phyloP scores from a whole-genome alignment of 2,888 invertebrate species.

The Megalurothrips usitatus region DNA sequence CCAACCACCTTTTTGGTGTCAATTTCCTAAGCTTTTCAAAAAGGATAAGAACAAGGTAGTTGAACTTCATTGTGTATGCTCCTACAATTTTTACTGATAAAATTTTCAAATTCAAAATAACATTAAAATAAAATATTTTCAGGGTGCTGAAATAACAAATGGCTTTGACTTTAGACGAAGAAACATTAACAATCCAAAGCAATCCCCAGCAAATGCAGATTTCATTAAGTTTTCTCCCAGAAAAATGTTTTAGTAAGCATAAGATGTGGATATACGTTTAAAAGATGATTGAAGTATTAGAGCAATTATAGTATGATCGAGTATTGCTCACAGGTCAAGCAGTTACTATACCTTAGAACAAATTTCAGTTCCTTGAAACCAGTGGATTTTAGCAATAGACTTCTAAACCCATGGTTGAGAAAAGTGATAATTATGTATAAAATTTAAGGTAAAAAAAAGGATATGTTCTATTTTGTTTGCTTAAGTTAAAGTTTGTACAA shows the following conservation, averaged over 20 bases:
- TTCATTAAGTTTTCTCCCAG: neutral
- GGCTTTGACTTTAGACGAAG: neutral
- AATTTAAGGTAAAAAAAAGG: neutral
- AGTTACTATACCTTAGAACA: no score
- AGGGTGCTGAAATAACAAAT: neutral
- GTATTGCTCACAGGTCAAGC: no score
- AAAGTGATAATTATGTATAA: neutral
- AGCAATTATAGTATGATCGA: no score
- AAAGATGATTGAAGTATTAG: no score
- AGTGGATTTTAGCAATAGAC: no score
- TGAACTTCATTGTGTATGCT: neutral
- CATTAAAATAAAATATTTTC: neutral
- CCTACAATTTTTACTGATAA: neutral
- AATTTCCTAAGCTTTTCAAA: neutral
- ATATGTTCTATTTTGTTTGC: neutral
- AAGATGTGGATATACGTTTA: neutral
- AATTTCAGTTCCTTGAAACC: no score
- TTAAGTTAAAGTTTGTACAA: no score
- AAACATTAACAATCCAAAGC: neutral
- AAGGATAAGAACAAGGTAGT: neutral
- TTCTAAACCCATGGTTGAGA: no score
- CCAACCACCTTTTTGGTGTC: neutral
- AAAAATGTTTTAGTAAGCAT: neutral
- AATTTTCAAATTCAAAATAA: neutral
- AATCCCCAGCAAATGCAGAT: neutral